A percentile compares a stretch with the other conserved stretches of the same genome.
Evolutionary conservation across 2,113 vertebrate genomes (phyloP).

Genomic region (Elaphurus davidianus): DNA sequence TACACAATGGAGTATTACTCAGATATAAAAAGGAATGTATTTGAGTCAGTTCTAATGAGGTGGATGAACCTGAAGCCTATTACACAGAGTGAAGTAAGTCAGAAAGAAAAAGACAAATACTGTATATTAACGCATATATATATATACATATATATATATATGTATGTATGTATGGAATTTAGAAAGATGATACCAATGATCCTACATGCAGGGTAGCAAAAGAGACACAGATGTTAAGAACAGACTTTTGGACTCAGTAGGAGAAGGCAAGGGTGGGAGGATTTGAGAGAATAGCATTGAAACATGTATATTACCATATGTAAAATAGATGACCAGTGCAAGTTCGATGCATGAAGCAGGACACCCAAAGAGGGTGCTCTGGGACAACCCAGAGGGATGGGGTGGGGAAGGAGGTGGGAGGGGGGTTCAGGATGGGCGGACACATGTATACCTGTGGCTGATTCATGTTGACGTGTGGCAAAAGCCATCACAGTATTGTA

Average conservation of each 20-base stretch:
- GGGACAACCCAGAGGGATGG: neutral
- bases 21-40: too few relatives aligned
- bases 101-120: too few relatives aligned
- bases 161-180: neutral
- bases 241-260: neutral
- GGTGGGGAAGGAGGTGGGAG: neutral
- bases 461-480: neutral
- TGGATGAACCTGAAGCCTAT: too few relatives aligned
- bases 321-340: neutral
- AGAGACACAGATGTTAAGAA: neutral
- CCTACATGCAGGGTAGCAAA: neutral
- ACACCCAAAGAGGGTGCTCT: neutral
- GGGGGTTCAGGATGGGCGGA: neutral
- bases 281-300: neutral
- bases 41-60: too few relatives aligned
- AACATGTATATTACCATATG: neutral
- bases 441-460: neutral
- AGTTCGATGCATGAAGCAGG: neutral
- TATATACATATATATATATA: neutral
- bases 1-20: too few relatives aligned
- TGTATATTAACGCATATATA: too few relatives aligned
- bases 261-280: neutral
- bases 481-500: neutral
- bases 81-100: too few relatives aligned
- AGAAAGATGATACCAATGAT: neutral